Conservation (phyloP, 2,888 invertebrate genomes). For the Marronus borbonicus region DNA sequence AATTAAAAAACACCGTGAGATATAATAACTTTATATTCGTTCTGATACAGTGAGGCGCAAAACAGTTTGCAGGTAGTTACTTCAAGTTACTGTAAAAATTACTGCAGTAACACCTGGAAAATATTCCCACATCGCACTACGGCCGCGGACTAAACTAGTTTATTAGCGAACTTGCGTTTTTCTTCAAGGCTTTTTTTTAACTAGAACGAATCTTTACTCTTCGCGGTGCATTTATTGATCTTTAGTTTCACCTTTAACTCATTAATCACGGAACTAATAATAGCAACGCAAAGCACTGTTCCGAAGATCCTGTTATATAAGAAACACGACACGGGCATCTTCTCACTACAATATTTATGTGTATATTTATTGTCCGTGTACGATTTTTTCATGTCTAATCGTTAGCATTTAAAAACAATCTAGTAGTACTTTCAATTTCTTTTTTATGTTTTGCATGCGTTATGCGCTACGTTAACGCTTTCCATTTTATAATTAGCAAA, state of each 20-base stretch:
- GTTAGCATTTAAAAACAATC: constrained; percentile 1
- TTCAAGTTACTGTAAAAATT: no score
- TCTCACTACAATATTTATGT: not conserved
- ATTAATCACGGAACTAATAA: constrained; percentile 10
- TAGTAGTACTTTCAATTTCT: constrained; percentile 2
- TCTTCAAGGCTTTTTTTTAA: no score
- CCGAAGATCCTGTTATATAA: constrained; percentile 10
- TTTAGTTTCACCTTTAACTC: constrained; percentile 15
- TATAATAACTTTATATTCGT: no score
- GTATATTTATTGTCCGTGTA: not conserved
- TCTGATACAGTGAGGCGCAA: no score
- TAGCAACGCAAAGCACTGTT: not conserved
- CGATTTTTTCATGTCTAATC: not conserved
- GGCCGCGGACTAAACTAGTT: no score
- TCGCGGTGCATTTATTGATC: constrained; percentile 6
- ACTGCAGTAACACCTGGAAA: no score
- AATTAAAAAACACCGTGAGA: no score
- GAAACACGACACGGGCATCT: not conserved
- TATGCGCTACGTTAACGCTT: not conserved
- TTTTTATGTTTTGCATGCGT: not conserved
- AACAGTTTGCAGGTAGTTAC: no score
- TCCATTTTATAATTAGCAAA: not conserved
- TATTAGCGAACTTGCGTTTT: no score
- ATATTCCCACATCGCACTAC: no score
- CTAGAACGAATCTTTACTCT: no score